Evolutionary conservation across 2,888 invertebrate genomes (phyloP).

Genomic region (Nomada fabriciana): DNA sequence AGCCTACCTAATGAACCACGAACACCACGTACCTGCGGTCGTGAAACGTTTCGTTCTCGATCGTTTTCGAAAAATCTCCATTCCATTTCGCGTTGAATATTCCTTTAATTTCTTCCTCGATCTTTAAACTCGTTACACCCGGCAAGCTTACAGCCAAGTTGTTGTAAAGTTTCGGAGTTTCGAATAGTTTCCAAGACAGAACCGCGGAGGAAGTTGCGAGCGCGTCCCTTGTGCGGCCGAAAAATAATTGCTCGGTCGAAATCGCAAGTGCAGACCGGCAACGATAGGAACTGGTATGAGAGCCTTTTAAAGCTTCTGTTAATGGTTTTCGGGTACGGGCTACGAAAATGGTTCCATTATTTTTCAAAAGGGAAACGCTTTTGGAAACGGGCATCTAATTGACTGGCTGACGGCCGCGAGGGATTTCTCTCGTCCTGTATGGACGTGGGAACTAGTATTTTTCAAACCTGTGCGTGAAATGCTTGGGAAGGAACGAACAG

Average conservation of each 20-base stretch:
- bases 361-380: conserved; percentile 34
- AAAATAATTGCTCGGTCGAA: conserved; percentile 32
- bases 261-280: not conserved
- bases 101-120: conserved; percentile 11
- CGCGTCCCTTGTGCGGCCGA: not conserved
- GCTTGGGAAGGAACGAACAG: conserved; percentile 32
- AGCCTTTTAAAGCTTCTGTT: conserved; percentile 36
- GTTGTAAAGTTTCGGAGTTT: conserved; percentile 20
- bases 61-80: not conserved
- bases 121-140: not conserved
- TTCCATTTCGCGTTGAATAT: not conserved
- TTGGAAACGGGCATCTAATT: conserved; percentile 37
- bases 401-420: conserved; percentile 8
- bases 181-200: conserved; percentile 2
- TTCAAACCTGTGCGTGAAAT: conserved; percentile 3
- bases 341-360: conserved; percentile 20
- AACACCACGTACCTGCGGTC: not conserved
- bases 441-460: not conserved
- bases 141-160: not conserved
- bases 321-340: conserved; percentile 20
- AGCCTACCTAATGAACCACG: not conserved
- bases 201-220: conserved; percentile 4
- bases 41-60: conserved; percentile 3
- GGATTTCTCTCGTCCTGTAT: not conserved
- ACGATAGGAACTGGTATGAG: conserved; percentile 16